A percentile compares a stretch with the other conserved stretches of the same genome.
These are phyloP conservation scores for Lepidochrysops patricia DNA, from an alignment of 2,888 invertebrate species.

Conservation along the genomic window DNA sequence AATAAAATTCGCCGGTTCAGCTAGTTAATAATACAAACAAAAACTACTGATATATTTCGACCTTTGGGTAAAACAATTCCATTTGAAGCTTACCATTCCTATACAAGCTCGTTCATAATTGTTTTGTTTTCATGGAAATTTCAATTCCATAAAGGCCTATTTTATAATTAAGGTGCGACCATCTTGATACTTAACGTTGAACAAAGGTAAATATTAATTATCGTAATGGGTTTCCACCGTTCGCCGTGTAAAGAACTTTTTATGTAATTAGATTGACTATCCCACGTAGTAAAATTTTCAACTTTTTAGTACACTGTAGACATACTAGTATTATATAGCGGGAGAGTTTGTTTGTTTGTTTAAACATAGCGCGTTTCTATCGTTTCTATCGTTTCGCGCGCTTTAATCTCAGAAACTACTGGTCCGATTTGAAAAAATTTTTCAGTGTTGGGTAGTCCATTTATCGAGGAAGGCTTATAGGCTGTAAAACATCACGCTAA, in stretches of 20 bases:
- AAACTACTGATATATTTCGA: neutral
- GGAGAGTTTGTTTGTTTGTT: too few relatives aligned
- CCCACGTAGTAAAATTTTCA: neutral
- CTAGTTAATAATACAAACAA: neutral
- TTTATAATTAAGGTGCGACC: neutral
- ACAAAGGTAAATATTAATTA: neutral
- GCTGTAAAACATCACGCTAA: too few relatives aligned
- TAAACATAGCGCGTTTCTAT: too few relatives aligned
- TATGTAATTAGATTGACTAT: neutral
- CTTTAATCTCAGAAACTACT: too few relatives aligned
- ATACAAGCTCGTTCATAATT: neutral
- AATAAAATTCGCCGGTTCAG: too few relatives aligned
- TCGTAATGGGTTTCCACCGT: neutral
- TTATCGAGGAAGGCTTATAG: too few relatives aligned
- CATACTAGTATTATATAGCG: too few relatives aligned
- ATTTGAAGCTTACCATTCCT: neutral
- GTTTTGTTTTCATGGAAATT: neutral
- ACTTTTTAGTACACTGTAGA: too few relatives aligned
- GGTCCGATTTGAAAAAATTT: too few relatives aligned
- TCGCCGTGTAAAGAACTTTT: neutral
- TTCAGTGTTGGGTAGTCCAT: too few relatives aligned
- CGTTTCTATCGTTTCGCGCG: too few relatives aligned
- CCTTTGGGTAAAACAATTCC: neutral
- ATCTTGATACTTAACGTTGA: neutral
- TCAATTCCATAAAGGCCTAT: neutral